phyloP scores from a whole-genome alignment of 2,888 invertebrate species.

The Pseudoips prasinana region DNA sequence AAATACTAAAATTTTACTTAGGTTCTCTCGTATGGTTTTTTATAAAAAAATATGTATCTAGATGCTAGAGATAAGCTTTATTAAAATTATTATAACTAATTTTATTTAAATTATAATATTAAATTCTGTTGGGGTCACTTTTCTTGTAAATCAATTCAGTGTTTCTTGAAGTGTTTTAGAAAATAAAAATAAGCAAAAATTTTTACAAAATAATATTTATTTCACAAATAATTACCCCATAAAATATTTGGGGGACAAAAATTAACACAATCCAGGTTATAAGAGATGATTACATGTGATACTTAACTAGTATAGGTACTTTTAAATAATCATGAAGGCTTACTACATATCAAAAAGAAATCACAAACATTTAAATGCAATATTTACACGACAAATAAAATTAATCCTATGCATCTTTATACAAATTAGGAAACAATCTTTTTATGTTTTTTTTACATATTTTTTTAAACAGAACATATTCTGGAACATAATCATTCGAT shows the following conservation, averaged over 20 bases:
- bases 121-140: no score
- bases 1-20: no score
- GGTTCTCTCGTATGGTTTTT: no score
- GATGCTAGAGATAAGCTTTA: no score
- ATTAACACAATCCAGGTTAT: conserved; percentile 72
- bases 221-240: conserved; percentile 54
- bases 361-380: conserved; percentile 77
- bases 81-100: no score
- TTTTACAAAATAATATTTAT: conserved; percentile 71
- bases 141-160: no score
- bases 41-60: no score
- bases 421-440: conserved; percentile 47
- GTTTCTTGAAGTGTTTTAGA: not conserved
- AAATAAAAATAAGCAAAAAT: conserved; percentile 20
- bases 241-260: conserved; percentile 45
- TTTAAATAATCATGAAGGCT: conserved; percentile 47
- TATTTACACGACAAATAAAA: conserved; percentile 63
- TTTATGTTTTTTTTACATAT: conserved; percentile 42
- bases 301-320: conserved; percentile 54
- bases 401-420: conserved; percentile 48
- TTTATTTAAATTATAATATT: no score
- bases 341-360: conserved; percentile 50
- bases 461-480: conserved; percentile 56
- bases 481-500: conserved; percentile 40
- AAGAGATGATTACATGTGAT: conserved; percentile 60